Percentiles rank a stretch among this genome's conserved stretches.
These are phyloP conservation scores for Himantopus leucocephalus DNA, from an alignment of 2,113 vertebrate genomes.

Conservation along the genomic window DNA sequence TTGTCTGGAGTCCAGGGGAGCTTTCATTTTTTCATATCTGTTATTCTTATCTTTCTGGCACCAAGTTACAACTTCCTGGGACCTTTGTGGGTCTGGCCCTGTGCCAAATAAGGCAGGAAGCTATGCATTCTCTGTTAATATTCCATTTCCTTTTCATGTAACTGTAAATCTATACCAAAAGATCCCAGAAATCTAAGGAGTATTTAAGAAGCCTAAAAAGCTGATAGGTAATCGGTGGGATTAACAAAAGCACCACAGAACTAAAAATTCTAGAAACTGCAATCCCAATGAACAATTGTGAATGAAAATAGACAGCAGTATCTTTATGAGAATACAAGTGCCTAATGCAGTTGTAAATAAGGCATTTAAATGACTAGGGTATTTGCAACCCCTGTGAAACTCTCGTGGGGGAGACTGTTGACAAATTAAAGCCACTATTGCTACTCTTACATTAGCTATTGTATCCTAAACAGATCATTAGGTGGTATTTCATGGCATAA, in stretches of 20 bases:
- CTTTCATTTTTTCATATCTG: conserved; percentile 27
- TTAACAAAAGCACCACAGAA: background rate
- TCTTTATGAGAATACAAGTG: background rate
- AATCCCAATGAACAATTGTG: background rate
- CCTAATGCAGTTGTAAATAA: conserved; percentile 49
- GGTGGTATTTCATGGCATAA: conserved; percentile 50
- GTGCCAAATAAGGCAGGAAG: background rate
- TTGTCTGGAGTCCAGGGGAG: conserved; percentile 18
- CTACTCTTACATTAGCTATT: conserved; percentile 45
- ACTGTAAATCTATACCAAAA: background rate
- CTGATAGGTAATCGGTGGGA: background rate
- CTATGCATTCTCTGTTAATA: background rate
- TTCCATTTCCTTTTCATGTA: background rate
- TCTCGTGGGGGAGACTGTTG: conserved; percentile 47
- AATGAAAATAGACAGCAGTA: background rate
- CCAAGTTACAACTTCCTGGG: conserved; percentile 37
- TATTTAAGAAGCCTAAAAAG: background rate
- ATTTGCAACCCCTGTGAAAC: conserved; percentile 32
- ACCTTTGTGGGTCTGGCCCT: background rate
- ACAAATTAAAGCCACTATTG: conserved; percentile 56
- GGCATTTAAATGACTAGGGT: conserved; percentile 38
- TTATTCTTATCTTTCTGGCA: conserved; percentile 32
- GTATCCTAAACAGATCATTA: conserved; percentile 61
- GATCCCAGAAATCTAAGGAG: background rate
- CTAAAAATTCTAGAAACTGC: background rate